Conservation (phyloP, 2,113 vertebrate species). For the Sorex fumeus region DNA sequence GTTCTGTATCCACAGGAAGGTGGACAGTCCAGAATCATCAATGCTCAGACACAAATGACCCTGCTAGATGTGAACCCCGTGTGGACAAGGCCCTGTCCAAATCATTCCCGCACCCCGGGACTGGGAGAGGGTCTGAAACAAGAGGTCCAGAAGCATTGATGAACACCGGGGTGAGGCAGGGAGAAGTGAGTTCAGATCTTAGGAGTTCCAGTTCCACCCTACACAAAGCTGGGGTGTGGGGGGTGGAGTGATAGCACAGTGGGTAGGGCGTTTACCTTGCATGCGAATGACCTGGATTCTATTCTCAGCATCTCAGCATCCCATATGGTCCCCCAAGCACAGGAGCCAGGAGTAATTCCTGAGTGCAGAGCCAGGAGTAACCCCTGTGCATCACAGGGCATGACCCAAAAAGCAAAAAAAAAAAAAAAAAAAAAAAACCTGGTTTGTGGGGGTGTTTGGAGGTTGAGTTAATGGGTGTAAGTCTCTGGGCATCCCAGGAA, state of each 20-base stretch:
- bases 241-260: too few relatives aligned
- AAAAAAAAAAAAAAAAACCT: too few relatives aligned
- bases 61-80: neutral
- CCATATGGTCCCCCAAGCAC: too few relatives aligned
- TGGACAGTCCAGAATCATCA: neutral
- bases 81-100: neutral
- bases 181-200: neutral
- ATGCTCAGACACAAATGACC: neutral
- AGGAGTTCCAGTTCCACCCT: neutral
- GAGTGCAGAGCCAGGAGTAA: too few relatives aligned
- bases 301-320: too few relatives aligned
- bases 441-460: too few relatives aligned
- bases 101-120: neutral
- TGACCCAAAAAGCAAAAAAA: too few relatives aligned
- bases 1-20: neutral
- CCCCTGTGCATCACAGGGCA: too few relatives aligned
- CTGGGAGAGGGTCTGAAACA: neutral
- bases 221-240: too few relatives aligned
- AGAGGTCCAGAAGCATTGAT: neutral
- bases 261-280: too few relatives aligned
- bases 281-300: too few relatives aligned
- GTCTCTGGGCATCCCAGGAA: neutral
- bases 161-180: neutral
- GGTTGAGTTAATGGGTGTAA: neutral
- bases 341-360: too few relatives aligned